Evolutionary conservation across 2,888 invertebrate species (phyloP).

Genomic region (Lamellibrachia columna): DNA sequence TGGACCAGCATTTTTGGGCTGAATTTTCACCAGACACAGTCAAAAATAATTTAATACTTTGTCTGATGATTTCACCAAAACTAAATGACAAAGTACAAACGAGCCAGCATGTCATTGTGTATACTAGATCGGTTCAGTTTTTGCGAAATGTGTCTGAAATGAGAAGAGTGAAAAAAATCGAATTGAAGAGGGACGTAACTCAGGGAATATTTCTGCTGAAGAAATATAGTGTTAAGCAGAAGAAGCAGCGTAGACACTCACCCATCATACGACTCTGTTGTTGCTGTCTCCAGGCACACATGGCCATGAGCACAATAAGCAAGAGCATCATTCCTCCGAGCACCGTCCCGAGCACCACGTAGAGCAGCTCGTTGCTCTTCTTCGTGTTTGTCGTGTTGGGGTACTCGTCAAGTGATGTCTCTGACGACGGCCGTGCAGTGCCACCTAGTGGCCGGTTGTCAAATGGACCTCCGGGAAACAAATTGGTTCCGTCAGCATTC

Average conservation of each 20-base stretch:
- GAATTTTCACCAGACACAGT: no score
- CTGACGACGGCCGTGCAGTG: neutral
- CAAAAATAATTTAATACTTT: no score
- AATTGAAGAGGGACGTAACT: no score
- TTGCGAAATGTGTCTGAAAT: no score
- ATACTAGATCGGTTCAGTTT: no score
- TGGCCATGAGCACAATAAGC: slow-evolving; percentile 59
- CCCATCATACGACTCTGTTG: slow-evolving; percentile 55
- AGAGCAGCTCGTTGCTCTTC: slow-evolving; percentile 56
- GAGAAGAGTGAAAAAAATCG: no score
- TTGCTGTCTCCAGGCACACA: slow-evolving; percentile 63
- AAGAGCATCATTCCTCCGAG: slow-evolving; percentile 60
- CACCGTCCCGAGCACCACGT: slow-evolving; percentile 62
- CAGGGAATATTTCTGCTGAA: no score
- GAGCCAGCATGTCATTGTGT: no score
- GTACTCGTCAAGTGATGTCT: slow-evolving; percentile 21
- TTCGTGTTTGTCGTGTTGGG: slow-evolving; percentile 58
- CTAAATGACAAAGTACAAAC: no score
- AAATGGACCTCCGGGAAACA: neutral
- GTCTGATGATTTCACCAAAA: no score
- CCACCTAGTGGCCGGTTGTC: neutral
- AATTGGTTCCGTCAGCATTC: neutral
- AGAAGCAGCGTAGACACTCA: slow-evolving; percentile 22
- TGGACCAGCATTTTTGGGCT: no score
- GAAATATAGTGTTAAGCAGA: no score